Evolutionary conservation across 2,888 invertebrate genomes (phyloP).

Genomic region (Xylophagus ater): DNA sequence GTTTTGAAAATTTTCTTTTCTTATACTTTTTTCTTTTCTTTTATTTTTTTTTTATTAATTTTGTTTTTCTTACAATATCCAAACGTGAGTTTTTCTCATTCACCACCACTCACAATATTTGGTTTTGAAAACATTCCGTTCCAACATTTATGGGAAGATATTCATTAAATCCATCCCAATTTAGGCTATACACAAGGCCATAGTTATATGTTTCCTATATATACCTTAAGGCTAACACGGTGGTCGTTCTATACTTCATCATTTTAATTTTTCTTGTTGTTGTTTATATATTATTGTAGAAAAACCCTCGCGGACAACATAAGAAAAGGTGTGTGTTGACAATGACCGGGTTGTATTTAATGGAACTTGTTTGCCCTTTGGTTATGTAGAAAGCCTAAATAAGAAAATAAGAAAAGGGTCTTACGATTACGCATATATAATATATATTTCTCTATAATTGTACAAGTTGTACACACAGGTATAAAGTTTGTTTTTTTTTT

Average conservation of each 20-base stretch:
- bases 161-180: slow-evolving; percentile 1
- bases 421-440: not conserved
- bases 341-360: not conserved
- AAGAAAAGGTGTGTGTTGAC: slow-evolving; percentile 3
- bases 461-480: not conserved
- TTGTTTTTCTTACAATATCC: not conserved
- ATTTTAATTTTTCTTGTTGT: too few relatives aligned
- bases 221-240: slow-evolving; percentile 1
- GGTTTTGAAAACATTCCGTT: not conserved
- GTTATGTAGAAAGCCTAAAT: not conserved
- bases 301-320: slow-evolving; percentile 1
- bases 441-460: not conserved
- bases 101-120: not conserved
- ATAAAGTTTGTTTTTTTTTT: not conserved
- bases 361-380: not conserved
- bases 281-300: not conserved
- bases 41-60: not conserved
- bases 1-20: not conserved
- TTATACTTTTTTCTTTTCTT: not conserved
- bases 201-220: too few relatives aligned
- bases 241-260: too few relatives aligned
- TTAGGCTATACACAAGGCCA: too few relatives aligned
- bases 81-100: not conserved
- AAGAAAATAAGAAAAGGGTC: not conserved
- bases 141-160: not conserved